Percentiles rank a stretch among this genome's conserved stretches.
Conservation (phyloP, 1,140 invertebrate genomes). For the Trinorchestia longiramus region DNA sequence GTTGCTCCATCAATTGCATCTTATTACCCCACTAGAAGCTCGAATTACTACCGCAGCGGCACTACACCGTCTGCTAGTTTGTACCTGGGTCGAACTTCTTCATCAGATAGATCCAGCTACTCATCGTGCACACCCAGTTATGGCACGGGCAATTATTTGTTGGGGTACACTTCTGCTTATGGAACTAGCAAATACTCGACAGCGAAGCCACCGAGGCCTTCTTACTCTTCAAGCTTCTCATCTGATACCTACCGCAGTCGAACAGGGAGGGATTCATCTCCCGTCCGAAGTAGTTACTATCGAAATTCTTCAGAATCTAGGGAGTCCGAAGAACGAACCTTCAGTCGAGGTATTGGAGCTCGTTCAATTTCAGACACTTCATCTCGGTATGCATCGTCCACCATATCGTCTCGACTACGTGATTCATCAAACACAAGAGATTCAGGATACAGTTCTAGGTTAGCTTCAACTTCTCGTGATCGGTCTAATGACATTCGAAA, state of each 20-base stretch:
- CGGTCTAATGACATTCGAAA: slow-evolving; percentile 60
- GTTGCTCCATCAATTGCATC: slow-evolving; percentile 61
- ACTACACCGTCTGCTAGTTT: slow-evolving; percentile 59
- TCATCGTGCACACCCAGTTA: slow-evolving; percentile 48
- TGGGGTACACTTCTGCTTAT: slow-evolving; percentile 46
- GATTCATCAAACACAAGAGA: slow-evolving; percentile 58
- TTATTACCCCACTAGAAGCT: slow-evolving; percentile 59
- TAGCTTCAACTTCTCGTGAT: slow-evolving; percentile 60
- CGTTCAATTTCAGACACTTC: slow-evolving; percentile 39
- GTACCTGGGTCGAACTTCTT: slow-evolving; percentile 61
- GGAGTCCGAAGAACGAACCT: slow-evolving; percentile 48
- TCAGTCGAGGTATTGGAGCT: slow-evolving; percentile 7
- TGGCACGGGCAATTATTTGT: slow-evolving; percentile 26
- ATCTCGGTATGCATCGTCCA: slow-evolving; percentile 48
- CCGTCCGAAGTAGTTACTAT: slow-evolving; percentile 58
- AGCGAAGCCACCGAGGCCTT: slow-evolving; percentile 59
- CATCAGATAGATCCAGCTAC: slow-evolving; percentile 60
- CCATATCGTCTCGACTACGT: slow-evolving; percentile 47
- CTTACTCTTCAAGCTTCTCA: slow-evolving; percentile 56
- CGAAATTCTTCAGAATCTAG: slow-evolving; percentile 59
- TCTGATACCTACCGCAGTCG: slow-evolving; percentile 63
- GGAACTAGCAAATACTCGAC: slow-evolving; percentile 44
- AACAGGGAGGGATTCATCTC: slow-evolving; percentile 60
- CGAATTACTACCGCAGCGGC: slow-evolving; percentile 56
- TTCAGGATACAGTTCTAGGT: slow-evolving; percentile 61